Conservation (phyloP, 1,140 invertebrate species). For the Cylas formicarius region DNA sequence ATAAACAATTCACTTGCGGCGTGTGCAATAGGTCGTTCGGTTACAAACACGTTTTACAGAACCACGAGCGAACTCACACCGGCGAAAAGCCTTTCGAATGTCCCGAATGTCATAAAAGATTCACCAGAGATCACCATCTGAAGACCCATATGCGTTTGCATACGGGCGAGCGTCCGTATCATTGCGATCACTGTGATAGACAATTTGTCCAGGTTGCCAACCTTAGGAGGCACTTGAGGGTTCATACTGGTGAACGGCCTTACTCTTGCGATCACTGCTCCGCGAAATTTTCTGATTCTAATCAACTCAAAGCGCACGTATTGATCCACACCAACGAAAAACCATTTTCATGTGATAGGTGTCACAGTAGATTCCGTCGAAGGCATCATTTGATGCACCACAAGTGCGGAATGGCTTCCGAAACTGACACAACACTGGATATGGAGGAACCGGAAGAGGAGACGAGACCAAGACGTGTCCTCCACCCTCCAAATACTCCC, state of each 20-base stretch:
- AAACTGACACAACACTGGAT: constrained; percentile 17
- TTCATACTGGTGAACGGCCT: constrained; percentile 92
- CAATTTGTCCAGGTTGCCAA: constrained; percentile 94
- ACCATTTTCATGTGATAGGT: constrained; percentile 72
- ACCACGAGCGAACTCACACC: constrained; percentile 94
- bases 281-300: constrained; percentile 86
- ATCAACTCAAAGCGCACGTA: constrained; percentile 86
- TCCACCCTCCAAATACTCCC: constrained; percentile 38
- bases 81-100: constrained; percentile 96
- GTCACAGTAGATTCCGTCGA: constrained; percentile 68
- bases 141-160: constrained; percentile 91
- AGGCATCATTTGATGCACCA: constrained; percentile 80
- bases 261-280: constrained; percentile 87
- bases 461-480: constrained; percentile 35
- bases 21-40: constrained; percentile 80
- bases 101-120: constrained; percentile 86
- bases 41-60: constrained; percentile 92
- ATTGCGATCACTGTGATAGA: constrained; percentile 83
- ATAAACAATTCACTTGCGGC: constrained; percentile 81
- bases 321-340: constrained; percentile 86
- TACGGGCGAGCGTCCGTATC: constrained; percentile 89
- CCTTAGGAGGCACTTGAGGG: constrained; percentile 82
- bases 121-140: constrained; percentile 91
- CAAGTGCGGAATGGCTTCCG: constrained; percentile 55
- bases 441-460: constrained; percentile 37